Percentiles rank a stretch among this genome's conserved stretches.
phyloP scores from a whole-genome alignment of 1,140 invertebrate species.

The Rhynchophorus ferrugineus region DNA sequence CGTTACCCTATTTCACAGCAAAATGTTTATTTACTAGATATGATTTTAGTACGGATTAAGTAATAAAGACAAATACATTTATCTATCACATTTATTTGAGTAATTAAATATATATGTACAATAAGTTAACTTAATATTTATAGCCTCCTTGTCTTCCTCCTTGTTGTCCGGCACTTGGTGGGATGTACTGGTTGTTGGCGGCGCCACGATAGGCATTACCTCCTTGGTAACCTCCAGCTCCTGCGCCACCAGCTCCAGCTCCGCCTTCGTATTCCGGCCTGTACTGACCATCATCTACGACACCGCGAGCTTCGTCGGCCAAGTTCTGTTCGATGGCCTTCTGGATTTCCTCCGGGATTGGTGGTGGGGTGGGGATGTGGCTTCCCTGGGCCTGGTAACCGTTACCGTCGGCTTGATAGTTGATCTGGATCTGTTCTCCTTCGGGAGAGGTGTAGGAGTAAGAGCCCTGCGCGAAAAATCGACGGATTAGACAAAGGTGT shows the following conservation, averaged over 20 bases:
- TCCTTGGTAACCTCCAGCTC: slow-evolving; percentile 9
- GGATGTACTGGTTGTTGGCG: slow-evolving; percentile 19
- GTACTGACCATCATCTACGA: slow-evolving; percentile 34
- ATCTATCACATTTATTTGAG: slow-evolving; percentile 20
- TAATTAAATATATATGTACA: slow-evolving; percentile 5
- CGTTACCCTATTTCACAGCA: no score
- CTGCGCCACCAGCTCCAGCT: slow-evolving; percentile 1
- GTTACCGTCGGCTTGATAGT: slow-evolving; percentile 49
- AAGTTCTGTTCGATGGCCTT: slow-evolving; percentile 44
- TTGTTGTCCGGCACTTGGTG: slow-evolving; percentile 8
- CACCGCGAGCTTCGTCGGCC: slow-evolving; percentile 33
- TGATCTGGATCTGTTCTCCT: slow-evolving; percentile 45
- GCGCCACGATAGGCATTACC: slow-evolving; percentile 7
- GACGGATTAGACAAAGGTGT: not conserved
- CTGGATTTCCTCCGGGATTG: slow-evolving; percentile 44
- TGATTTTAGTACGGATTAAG: no score
- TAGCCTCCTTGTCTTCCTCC: slow-evolving; percentile 11
- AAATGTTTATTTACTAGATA: no score
- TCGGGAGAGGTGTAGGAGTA: slow-evolving; percentile 51
- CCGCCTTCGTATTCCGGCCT: slow-evolving; percentile 19
- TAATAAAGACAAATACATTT: no score
- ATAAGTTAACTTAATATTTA: slow-evolving; percentile 17
- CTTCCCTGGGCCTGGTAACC: slow-evolving; percentile 46
- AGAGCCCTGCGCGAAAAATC: slow-evolving; percentile 45
- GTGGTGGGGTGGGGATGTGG: slow-evolving; percentile 46